A percentile compares a stretch with the other conserved stretches of the same genome.
Conservation (phyloP, 2,888 invertebrate species). For the Chorisops tibialis region DNA sequence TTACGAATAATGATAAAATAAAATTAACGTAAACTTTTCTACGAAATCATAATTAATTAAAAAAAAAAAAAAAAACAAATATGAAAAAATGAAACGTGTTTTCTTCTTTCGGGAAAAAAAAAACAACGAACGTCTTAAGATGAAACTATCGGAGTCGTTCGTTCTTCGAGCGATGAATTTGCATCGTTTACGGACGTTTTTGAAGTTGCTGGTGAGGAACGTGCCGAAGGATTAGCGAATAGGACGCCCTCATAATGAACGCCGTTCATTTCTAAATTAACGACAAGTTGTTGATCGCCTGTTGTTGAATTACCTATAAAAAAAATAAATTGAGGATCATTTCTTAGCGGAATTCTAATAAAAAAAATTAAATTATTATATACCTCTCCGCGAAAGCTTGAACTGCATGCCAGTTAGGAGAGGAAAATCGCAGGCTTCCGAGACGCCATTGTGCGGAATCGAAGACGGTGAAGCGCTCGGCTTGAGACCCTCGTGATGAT, state of each 20-base stretch:
- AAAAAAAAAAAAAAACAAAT: too few species aligned
- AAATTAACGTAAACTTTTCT: too few species aligned
- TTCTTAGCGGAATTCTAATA: background rate
- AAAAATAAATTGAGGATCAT: conserved; percentile 16
- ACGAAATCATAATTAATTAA: too few species aligned
- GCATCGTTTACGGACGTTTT: conserved; percentile 25
- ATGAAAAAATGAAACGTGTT: too few species aligned
- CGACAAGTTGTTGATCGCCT: conserved; percentile 84
- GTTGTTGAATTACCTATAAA: conserved; percentile 74
- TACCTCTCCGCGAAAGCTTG: conserved; percentile 85
- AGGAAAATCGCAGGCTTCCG: conserved; percentile 30
- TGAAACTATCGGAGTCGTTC: conserved; percentile 32
- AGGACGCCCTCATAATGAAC: conserved; percentile 93
- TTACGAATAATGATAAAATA: too few species aligned
- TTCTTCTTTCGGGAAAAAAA: too few species aligned
- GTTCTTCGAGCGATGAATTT: conserved; percentile 29
- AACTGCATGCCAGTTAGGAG: conserved; percentile 56
- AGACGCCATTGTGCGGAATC: conserved; percentile 30
- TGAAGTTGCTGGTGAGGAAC: conserved; percentile 16
- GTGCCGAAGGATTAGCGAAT: conserved; percentile 58
- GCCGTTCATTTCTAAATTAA: conserved; percentile 95
- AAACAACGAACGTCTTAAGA: conserved; percentile 31
- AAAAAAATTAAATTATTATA: conserved; percentile 40
- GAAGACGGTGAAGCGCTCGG: conserved; percentile 36
- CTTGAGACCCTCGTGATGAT: conserved; percentile 35